A percentile compares a stretch with the other conserved stretches of the same genome.
Conservation (phyloP, 2,797 vertebrate species). For the Macropus fuliginosus region DNA sequence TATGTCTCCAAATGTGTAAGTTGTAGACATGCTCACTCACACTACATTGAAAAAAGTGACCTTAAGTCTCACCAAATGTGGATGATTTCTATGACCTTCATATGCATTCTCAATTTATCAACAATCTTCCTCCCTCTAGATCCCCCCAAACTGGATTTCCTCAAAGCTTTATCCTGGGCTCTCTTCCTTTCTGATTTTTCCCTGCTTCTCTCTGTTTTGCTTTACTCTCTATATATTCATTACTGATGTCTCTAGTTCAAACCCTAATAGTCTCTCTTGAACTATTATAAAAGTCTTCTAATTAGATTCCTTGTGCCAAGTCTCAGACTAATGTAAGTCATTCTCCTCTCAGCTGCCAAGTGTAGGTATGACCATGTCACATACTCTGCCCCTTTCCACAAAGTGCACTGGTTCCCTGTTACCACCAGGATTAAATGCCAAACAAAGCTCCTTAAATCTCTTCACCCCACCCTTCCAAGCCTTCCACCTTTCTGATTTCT, state of each 20-base stretch:
- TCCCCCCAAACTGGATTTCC: background rate
- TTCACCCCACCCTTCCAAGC: background rate
- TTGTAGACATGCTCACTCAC: background rate
- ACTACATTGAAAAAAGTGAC: background rate
- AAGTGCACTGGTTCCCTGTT: background rate
- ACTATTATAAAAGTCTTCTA: too few species aligned
- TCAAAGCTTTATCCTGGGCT: background rate
- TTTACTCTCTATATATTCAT: background rate
- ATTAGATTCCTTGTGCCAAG: too few species aligned
- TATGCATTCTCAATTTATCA: background rate
- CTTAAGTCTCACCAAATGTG: background rate
- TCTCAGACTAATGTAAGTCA: too few species aligned
- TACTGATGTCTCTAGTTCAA: background rate
- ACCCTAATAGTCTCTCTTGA: too few species aligned
- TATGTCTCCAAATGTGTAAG: background rate
- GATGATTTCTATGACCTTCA: background rate
- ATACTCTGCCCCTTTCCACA: background rate
- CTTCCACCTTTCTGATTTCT: background rate
- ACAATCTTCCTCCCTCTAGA: background rate
- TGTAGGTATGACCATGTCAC: background rate
- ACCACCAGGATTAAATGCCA: background rate
- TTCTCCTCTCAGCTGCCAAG: too few species aligned
- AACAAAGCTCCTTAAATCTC: background rate
- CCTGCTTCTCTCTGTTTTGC: background rate
- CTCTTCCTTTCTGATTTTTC: background rate